Base-by-base conservation (phyloP, 2,113 vertebrate genomes). In the Panthera leo region DNA sequence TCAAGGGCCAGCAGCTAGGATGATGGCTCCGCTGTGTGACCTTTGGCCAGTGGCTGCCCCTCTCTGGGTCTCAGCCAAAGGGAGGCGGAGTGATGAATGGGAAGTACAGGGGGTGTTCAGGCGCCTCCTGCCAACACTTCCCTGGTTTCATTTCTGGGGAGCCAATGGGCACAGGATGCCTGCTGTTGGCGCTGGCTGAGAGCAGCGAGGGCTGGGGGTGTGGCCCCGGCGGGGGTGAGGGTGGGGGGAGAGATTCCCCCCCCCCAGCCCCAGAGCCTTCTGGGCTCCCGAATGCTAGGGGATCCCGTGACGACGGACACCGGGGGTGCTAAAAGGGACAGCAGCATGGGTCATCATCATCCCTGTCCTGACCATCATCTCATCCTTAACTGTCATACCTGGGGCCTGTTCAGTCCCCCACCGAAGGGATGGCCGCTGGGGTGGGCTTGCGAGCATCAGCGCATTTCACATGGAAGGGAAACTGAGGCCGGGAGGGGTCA, bases 31-130 rank as follows among this genome's bases (percentile, higher is more conserved):
- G 39, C 70, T 76, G 58, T 82, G 79, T 92, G 78, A 51, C 65
- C 68, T n/a, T 36, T 31, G 79, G 21, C 67, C 42, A 3, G 51
- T 42, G 65, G n/a, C 83, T 89, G 21, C 5, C 45, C 39, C 29
- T 90, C 68, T 94, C 92, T 95, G 94, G 94, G n/a, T 39, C 70
- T 55, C 34, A 15, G 70, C 45, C 53, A 25, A 80, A 85, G 27
- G n/a, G 9, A 63, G 68, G 58, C 36, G 45, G 39, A 61, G 11
- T 70, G 58, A 82, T 34, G 53, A 9, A n/a, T 21, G 63, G n/a
- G 48, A 11, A 76, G 51, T 48, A 6, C 7, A 51, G 42, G 48
- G 27, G 55, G 21, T 7, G 18, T 19, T n/a, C 0, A 19, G 85
- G 48, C 31, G 5, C 70, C 71, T 65, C 53, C n/a, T 1, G 6